phyloP scores from a whole-genome alignment of 2,797 vertebrate species.

The Sebastes vulpes region DNA sequence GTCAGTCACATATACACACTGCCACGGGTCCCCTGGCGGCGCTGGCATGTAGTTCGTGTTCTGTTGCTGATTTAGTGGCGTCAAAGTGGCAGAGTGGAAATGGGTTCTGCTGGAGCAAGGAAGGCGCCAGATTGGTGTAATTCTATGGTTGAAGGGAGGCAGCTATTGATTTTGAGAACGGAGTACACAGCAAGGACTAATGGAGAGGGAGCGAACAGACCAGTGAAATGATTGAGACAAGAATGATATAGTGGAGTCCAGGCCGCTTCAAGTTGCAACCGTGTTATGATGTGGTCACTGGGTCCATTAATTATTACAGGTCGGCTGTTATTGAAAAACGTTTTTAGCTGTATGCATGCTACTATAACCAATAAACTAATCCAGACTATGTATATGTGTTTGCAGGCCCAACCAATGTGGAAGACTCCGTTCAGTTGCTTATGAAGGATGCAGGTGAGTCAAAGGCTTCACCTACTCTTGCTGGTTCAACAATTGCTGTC shows the following conservation, averaged over 20 bases:
- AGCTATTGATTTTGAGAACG: conserved; percentile 57
- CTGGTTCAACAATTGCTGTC: background rate
- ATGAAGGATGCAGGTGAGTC: conserved; percentile 97
- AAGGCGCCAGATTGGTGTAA: conserved; percentile 49
- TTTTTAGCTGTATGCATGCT: background rate
- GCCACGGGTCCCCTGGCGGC: background rate
- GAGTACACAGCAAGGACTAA: conserved; percentile 31
- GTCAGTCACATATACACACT: background rate
- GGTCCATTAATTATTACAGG: background rate
- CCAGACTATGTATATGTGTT: conserved; percentile 31
- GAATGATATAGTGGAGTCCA: background rate
- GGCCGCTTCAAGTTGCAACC: background rate
- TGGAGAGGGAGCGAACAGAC: background rate
- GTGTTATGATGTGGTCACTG: background rate
- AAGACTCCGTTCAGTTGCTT: conserved; percentile 90
- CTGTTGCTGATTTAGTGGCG: conserved; percentile 22
- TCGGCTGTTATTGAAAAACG: background rate
- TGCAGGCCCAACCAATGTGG: conserved; percentile 90
- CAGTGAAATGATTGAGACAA: conserved; percentile 3
- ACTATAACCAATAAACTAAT: background rate
- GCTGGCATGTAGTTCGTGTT: background rate
- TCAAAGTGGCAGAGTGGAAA: conserved; percentile 56
- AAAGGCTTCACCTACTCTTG: background rate
- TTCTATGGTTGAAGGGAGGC: conserved; percentile 50
- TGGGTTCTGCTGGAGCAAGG: conserved; percentile 43